phyloP scores from a whole-genome alignment of 1,140 invertebrate species.

The Micrasema longulum region DNA sequence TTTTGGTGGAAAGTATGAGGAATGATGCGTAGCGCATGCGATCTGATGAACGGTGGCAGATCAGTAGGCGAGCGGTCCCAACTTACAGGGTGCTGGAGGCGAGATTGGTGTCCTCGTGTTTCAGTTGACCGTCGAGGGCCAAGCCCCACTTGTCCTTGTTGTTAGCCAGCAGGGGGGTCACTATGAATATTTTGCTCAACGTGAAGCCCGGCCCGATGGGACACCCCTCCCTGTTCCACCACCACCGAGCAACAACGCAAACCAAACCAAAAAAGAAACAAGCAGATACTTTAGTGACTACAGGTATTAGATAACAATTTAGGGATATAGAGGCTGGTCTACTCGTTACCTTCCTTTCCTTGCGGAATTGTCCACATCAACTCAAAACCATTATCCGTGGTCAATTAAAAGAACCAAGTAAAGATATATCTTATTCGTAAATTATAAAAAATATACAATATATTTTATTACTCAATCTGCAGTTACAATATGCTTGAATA shows the following conservation, averaged over 20 bases:
- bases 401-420: too few species aligned
- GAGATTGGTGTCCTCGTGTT: conserved; percentile 99
- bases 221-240: conserved; percentile 87
- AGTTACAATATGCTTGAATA: too few species aligned
- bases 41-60: neutral
- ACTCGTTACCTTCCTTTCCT: neutral
- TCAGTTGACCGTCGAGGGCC: conserved; percentile 97
- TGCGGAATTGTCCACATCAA: too few species aligned
- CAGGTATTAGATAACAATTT: conserved; percentile 35
- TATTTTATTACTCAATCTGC: too few species aligned
- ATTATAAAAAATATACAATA: too few species aligned
- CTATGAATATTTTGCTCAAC: conserved; percentile 96
- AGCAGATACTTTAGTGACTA: conserved; percentile 55
- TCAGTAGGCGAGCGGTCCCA: conserved; percentile 9
- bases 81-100: conserved; percentile 89
- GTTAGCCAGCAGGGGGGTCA: conserved; percentile 95
- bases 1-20: too few species aligned
- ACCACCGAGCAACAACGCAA: conserved; percentile 55
- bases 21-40: too few species aligned
- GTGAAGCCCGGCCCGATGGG: conserved; percentile 97
- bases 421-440: too few species aligned
- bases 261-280: conserved; percentile 56
- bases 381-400: too few species aligned
- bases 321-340: neutral
- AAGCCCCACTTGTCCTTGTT: conserved; percentile 99